Evolutionary conservation across 2,888 invertebrate genomes (phyloP).

Genomic region (Lutraria lutraria): DNA sequence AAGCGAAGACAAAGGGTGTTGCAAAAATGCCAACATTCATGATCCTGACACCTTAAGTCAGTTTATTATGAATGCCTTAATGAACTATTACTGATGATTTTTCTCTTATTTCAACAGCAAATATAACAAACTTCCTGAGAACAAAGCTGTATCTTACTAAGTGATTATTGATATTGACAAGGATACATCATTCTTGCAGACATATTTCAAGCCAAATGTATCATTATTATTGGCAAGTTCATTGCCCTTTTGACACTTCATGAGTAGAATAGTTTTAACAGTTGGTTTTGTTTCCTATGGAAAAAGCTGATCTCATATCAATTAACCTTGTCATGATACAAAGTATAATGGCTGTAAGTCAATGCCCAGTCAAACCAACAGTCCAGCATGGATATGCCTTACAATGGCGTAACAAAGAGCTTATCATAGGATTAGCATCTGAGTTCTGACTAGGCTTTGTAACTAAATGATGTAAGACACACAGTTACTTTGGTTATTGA

Average conservation of each 20-base stretch:
- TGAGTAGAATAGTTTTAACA: background rate
- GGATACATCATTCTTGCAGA: background rate
- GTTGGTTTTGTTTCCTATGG: background rate
- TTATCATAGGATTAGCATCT: too few species aligned
- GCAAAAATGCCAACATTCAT: background rate
- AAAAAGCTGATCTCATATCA: conserved; percentile 11
- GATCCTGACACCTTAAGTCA: background rate
- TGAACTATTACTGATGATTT: background rate
- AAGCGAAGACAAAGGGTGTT: background rate
- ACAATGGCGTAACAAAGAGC: too few species aligned
- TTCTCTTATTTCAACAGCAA: background rate
- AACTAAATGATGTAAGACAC: too few species aligned
- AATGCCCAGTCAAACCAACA: conserved; percentile 8
- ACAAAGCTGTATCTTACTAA: background rate
- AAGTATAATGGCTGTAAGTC: background rate
- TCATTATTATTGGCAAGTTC: conserved; percentile 34
- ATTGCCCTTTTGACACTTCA: conserved; percentile 41
- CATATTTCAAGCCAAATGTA: background rate
- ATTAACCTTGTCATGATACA: background rate
- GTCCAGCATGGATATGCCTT: background rate
- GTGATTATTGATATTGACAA: background rate
- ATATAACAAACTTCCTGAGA: background rate
- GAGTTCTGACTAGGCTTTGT: too few species aligned
- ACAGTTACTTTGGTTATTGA: too few species aligned
- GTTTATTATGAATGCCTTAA: background rate